A percentile compares a stretch with the other conserved stretches of the same genome.
Evolutionary conservation across 2,797 vertebrate genomes (phyloP).

Genomic region (Gallinago nigripennis): DNA sequence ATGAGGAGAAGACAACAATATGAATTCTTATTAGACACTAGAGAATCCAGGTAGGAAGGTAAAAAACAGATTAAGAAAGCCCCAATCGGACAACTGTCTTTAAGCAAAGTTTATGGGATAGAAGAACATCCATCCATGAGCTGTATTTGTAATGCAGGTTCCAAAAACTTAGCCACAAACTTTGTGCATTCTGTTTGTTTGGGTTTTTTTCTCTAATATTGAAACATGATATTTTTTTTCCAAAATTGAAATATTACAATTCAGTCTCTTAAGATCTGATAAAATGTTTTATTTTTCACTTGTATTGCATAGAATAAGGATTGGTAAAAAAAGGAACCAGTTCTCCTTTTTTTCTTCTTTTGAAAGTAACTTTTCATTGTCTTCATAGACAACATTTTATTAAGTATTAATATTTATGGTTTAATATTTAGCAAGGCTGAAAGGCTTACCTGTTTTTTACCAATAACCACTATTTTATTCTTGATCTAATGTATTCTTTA

Average conservation of each 20-base stretch:
- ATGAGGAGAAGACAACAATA: neutral
- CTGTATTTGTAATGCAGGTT: neutral
- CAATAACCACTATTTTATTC: conserved; percentile 2
- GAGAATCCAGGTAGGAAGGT: rapidly evolving
- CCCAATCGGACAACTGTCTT: rapidly evolving
- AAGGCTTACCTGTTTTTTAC: neutral
- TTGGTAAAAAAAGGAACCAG: neutral
- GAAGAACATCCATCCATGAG: neutral
- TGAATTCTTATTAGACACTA: neutral
- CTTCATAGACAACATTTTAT: neutral
- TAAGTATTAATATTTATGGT: conserved; percentile 20
- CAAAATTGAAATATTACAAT: neutral
- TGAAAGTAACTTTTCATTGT: neutral
- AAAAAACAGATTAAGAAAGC: neutral
- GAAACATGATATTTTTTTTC: neutral
- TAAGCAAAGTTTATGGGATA: neutral
- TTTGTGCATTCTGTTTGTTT: neutral
- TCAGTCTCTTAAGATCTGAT: neutral
- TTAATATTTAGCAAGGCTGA: conserved; percentile 18
- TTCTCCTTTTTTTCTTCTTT: neutral
- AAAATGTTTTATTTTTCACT: neutral
- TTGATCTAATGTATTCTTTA: neutral
- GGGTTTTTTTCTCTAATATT: neutral
- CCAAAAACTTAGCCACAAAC: neutral
- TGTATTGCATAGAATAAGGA: neutral